Evolutionary conservation across 2,888 invertebrate genomes (phyloP).

Genomic region (Xanthorhoe spadicearia): DNA sequence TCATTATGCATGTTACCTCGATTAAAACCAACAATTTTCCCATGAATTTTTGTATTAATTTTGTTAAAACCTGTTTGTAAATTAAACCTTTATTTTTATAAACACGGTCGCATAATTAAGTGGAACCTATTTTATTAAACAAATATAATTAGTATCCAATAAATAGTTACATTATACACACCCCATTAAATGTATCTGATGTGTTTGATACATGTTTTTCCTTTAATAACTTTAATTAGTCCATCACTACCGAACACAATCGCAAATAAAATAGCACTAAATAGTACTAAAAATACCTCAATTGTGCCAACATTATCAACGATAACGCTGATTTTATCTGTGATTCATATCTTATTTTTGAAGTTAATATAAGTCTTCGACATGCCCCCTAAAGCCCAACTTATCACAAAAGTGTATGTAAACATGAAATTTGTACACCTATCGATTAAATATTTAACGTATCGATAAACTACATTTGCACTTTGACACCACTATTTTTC

Average conservation of each 20-base stretch:
- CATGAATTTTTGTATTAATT: too few relatives aligned
- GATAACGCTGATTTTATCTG: slow-evolving; percentile 10
- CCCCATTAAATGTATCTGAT: slow-evolving; percentile 33
- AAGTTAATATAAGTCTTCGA: not conserved
- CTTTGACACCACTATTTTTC: slow-evolving; percentile 31
- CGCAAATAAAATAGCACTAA: slow-evolving; percentile 5
- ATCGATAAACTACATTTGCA: slow-evolving; percentile 14
- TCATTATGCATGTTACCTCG: slow-evolving; percentile 17
- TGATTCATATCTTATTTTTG: not conserved
- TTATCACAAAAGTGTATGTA: not conserved
- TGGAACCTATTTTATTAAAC: not conserved
- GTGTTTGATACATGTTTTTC: slow-evolving; percentile 31
- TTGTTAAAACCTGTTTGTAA: too few relatives aligned
- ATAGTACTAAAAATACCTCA: not conserved
- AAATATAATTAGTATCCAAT: not conserved
- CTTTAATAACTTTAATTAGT: not conserved
- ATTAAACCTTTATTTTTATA: too few relatives aligned
- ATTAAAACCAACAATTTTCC: slow-evolving; percentile 6
- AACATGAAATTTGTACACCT: too few relatives aligned
- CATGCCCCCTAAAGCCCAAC: not conserved
- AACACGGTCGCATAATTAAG: too few relatives aligned
- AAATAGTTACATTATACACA: slow-evolving; percentile 22
- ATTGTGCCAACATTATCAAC: slow-evolving; percentile 1
- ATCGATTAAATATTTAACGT: not conserved
- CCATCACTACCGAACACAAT: slow-evolving; percentile 8